A percentile compares a stretch with the other conserved stretches of the same genome.
These are phyloP conservation scores for Eristalis pertinax DNA, from an alignment of 2,888 invertebrate genomes.

Conservation along the genomic window DNA sequence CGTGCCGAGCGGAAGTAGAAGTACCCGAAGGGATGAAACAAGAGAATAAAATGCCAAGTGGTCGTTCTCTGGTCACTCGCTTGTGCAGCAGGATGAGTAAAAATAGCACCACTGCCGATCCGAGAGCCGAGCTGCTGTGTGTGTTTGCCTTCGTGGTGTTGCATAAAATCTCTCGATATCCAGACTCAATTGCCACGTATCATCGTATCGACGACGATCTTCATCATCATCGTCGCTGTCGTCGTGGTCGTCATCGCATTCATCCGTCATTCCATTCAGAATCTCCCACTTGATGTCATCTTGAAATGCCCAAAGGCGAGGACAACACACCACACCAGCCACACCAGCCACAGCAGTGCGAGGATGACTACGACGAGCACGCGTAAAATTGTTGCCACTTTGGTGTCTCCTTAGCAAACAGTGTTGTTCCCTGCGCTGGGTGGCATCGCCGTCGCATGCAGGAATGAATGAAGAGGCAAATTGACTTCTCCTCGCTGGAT, in stretches of 20 bases:
- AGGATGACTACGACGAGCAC: conserved; percentile 35
- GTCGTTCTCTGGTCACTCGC: conserved; percentile 28
- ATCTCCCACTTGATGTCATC: conserved; percentile 70
- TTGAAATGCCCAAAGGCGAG: conserved; percentile 53
- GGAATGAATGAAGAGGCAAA: conserved; percentile 62
- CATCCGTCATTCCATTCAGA: conserved; percentile 68
- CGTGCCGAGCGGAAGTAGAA: conserved; percentile 20
- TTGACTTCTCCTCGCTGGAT: conserved; percentile 58
- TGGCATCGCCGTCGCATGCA: conserved; percentile 48
- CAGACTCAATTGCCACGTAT: conserved; percentile 60
- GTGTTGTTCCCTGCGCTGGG: conserved; percentile 43
- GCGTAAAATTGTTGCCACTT: conserved; percentile 72
- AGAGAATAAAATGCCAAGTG: conserved; percentile 16
- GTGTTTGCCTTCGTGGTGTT: conserved; percentile 44
- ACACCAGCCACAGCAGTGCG: background rate
- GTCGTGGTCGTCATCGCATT: conserved; percentile 40
- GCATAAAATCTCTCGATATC: conserved; percentile 53
- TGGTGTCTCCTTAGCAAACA: conserved; percentile 68
- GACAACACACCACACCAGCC: conserved; percentile 8
- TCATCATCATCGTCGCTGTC: conserved; percentile 11
- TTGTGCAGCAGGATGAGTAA: conserved; percentile 13
- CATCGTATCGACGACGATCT: background rate
- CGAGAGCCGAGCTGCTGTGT: background rate
- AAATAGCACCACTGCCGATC: conserved; percentile 12
- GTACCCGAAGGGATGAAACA: conserved; percentile 3